phyloP scores from a whole-genome alignment of 2,888 invertebrate species.

The Troglohyphantes excavatus region DNA sequence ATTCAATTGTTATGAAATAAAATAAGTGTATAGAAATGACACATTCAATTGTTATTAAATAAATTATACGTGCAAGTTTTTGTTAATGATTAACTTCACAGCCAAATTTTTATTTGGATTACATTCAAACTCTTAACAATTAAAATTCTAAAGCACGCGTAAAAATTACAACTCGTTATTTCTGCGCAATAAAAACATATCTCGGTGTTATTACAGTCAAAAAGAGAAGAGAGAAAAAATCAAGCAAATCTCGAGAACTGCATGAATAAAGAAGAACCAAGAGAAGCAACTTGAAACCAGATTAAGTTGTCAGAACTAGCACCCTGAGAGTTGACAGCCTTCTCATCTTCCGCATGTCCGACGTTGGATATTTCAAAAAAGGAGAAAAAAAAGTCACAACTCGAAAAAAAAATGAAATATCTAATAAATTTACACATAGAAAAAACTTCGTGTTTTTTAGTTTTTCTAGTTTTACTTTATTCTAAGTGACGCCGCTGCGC shows the following conservation, averaged over 20 bases:
- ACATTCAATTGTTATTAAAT: too few species aligned
- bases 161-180: too few species aligned
- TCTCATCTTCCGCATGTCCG: constrained; percentile 23
- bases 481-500: constrained; percentile 38
- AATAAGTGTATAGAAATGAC: too few species aligned
- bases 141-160: too few species aligned
- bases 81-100: too few species aligned
- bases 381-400: constrained; percentile 10
- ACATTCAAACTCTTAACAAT: too few species aligned
- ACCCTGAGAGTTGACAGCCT: constrained; percentile 48
- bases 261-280: constrained; percentile 23
- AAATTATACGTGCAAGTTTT: too few species aligned
- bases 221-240: too few species aligned
- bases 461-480: constrained; percentile 29
- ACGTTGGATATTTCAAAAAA: constrained; percentile 25
- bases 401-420: constrained; percentile 14
- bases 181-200: background rate
- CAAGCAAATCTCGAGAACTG: constrained; percentile 31
- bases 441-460: constrained; percentile 12
- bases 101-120: too few species aligned
- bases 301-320: constrained; percentile 57
- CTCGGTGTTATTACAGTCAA: background rate
- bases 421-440: constrained; percentile 55
- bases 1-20: too few species aligned
- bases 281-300: constrained; percentile 43